phyloP scores from a whole-genome alignment of 2,113 vertebrate genomes.

The Macquaria ambigua region DNA sequence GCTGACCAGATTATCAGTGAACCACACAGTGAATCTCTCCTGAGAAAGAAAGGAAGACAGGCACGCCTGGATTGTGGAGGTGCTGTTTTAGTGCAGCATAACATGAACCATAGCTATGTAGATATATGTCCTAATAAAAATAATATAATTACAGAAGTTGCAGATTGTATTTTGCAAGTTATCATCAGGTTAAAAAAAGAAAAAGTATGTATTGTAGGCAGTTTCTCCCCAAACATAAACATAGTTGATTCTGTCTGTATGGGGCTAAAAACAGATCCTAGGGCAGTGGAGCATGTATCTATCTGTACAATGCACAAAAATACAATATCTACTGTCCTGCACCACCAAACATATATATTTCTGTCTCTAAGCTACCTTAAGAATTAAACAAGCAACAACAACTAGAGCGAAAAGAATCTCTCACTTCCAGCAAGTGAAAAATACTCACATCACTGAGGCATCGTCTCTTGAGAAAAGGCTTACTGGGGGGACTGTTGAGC shows the following conservation, averaged over 20 bases:
- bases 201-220: not conserved
- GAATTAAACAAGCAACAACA: conserved; percentile 18
- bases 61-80: conserved; percentile 14
- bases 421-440: conserved; percentile 31
- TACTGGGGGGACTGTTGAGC: conserved; percentile 48
- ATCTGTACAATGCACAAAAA: not conserved
- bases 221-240: not conserved
- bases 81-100: not conserved
- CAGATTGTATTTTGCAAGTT: not conserved
- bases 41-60: not conserved
- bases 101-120: not conserved
- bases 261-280: not conserved
- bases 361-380: not conserved
- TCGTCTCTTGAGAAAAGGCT: conserved; percentile 67
- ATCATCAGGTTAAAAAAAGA: not conserved
- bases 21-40: conserved; percentile 5
- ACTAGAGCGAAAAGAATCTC: conserved; percentile 2
- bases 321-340: not conserved
- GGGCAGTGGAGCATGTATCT: not conserved
- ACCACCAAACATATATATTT: not conserved
- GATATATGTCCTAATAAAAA: not conserved
- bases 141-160: rapidly evolving
- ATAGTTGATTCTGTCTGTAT: not conserved
- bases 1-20: conserved; percentile 47
- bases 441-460: conserved; percentile 81